phyloP scores from a whole-genome alignment of 2,113 vertebrate genomes.

The Nerophis ophidion region DNA sequence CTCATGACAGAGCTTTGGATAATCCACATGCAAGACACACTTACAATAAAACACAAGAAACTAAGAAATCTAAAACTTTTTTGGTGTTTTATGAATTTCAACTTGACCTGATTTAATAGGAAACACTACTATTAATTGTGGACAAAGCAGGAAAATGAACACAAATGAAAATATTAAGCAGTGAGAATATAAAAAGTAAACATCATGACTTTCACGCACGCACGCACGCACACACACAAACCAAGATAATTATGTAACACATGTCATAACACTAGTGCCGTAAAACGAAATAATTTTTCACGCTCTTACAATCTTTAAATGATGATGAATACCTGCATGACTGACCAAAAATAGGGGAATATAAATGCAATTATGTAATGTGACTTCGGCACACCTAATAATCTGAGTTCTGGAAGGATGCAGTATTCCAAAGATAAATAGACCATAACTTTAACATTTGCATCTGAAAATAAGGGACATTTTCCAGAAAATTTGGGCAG shows the following conservation, averaged over 20 bases:
- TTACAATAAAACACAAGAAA: conserved; percentile 21
- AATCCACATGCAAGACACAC: conserved; percentile 36
- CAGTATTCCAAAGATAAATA: conserved; percentile 33
- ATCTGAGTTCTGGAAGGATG: conserved; percentile 8
- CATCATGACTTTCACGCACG: conserved; percentile 75
- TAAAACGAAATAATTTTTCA: conserved; percentile 58
- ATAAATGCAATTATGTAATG: background rate
- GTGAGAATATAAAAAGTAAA: conserved; percentile 73
- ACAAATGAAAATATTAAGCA: conserved; percentile 53
- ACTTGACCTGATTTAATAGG: conserved; percentile 22
- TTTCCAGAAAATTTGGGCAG: too few relatives aligned
- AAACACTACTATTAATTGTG: conserved; percentile 31
- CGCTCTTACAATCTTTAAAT: conserved; percentile 15
- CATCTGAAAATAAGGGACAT: too few relatives aligned
- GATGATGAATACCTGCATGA: conserved; percentile 30
- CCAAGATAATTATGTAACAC: conserved; percentile 55
- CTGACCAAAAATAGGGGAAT: background rate
- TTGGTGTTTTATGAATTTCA: conserved; percentile 22
- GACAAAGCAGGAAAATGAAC: conserved; percentile 37
- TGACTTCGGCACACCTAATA: conserved; percentile 17
- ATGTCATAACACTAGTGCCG: conserved; percentile 70
- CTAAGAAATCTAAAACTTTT: conserved; percentile 22
- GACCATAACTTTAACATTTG: conserved; percentile 13
- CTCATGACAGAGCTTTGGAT: conserved; percentile 28
- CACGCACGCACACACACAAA: background rate